Conservation (phyloP, 2,113 vertebrate genomes). For the Hippocampus abdominalis region DNA sequence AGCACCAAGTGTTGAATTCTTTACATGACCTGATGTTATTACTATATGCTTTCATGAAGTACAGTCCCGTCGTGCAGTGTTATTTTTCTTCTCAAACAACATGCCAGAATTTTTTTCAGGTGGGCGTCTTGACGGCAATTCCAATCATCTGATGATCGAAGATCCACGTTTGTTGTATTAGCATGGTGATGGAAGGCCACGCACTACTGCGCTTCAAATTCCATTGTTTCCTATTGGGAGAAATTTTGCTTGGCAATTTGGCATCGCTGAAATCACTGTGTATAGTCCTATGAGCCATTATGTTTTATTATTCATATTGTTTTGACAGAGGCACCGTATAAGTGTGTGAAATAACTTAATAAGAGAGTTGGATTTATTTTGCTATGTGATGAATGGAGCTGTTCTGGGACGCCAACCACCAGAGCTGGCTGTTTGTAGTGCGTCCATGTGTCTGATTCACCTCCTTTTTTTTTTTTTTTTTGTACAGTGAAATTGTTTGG, state of each 20-base stretch:
- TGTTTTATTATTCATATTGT: neutral
- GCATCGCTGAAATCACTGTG: neutral
- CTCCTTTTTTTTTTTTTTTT: slow-evolving; percentile 2
- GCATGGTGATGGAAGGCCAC: neutral
- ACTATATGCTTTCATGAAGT: too few relatives aligned
- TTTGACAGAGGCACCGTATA: neutral
- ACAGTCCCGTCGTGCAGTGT: too few relatives aligned
- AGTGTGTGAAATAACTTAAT: neutral
- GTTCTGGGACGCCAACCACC: slow-evolving; percentile 3
- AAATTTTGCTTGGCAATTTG: neutral
- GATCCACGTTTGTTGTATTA: too few relatives aligned
- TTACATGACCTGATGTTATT: too few relatives aligned
- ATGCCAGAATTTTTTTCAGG: too few relatives aligned
- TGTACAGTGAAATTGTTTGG: slow-evolving; percentile 53
- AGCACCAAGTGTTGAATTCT: too few relatives aligned
- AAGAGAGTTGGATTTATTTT: neutral
- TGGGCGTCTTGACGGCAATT: too few relatives aligned
- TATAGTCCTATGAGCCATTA: neutral
- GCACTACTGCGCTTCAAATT: neutral
- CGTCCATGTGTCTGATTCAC: slow-evolving; percentile 40
- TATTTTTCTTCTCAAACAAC: too few relatives aligned
- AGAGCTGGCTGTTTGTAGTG: slow-evolving; percentile 33
- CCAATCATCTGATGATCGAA: too few relatives aligned
- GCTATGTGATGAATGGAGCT: slow-evolving; percentile 8
- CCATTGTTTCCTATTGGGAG: neutral